Conservation (phyloP, 2,888 invertebrate genomes). For the Mantis religiosa region DNA sequence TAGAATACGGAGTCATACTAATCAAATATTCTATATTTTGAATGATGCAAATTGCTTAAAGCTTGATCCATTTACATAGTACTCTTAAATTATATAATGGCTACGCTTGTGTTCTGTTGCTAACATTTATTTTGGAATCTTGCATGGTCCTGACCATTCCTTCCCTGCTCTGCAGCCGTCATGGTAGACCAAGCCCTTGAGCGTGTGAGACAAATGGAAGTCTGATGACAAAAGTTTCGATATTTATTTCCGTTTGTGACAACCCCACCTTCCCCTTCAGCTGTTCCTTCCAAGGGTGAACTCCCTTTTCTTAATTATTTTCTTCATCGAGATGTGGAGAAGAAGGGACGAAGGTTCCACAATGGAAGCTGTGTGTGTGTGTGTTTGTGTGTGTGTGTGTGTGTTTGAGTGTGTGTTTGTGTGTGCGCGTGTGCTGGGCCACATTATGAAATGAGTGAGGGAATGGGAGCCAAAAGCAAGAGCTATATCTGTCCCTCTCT, state of each 20-base stretch:
- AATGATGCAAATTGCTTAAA: too few relatives aligned
- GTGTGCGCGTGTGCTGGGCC: too few relatives aligned
- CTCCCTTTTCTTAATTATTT: constrained; percentile 6
- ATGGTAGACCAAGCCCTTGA: neutral
- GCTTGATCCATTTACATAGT: too few relatives aligned
- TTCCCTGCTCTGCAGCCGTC: neutral
- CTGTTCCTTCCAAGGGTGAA: neutral
- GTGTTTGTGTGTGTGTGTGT: too few relatives aligned
- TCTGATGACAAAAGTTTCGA: constrained; percentile 34
- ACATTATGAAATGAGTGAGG: neutral
- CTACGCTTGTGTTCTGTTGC: too few relatives aligned
- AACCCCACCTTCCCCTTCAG: neutral
- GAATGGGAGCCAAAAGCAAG: neutral
- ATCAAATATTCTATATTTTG: too few relatives aligned
- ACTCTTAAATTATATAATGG: too few relatives aligned
- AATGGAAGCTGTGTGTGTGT: neutral
- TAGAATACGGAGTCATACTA: too few relatives aligned
- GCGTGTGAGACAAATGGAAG: constrained; percentile 29
- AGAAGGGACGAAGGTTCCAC: neutral
- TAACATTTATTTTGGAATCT: too few relatives aligned
- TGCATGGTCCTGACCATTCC: too few relatives aligned
- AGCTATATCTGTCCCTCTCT: neutral
- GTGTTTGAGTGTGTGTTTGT: neutral
- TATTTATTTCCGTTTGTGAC: constrained; percentile 20
- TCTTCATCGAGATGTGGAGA: neutral